Base-by-base conservation (phyloP, 2,797 vertebrate genomes). In the Gallinago nigripennis region DNA sequence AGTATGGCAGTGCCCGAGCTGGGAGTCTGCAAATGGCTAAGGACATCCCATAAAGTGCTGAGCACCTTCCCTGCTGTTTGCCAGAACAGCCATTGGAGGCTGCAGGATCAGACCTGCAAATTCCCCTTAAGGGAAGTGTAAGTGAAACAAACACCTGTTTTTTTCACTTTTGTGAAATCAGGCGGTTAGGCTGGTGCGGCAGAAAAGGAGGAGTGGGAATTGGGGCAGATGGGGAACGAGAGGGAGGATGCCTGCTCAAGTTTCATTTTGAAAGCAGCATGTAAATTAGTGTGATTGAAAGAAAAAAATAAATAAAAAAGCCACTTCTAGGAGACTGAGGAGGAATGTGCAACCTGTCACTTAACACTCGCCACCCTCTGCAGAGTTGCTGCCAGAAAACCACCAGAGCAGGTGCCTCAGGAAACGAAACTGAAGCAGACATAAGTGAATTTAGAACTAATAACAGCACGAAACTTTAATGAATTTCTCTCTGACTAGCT, bases 361-460 rank as follows among this genome's bases (percentile, higher is more conserved):
- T 76, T 88, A 79, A 80, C 37, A 48, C 21, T 90, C 63, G 18
- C 43, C 48, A 91, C 35, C 53, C 64, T 86, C 87, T 48, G 60
- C 58, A 70, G 66, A 16, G 1, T 7, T 88, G 63, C 91, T 92
- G 83, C 80, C 77, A 86, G 87, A 64, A 90, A 94, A 72, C 30
- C 33, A 76, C 69, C 61, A n/a, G 61, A 92, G 94, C 61, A 77
- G 71, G 84, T 85, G 92, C 90, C 84, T 89, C 71, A 1, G 3
- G 88, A 93, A 93, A 93, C 3, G 2, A 94, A 90, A 90, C 60
- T 58, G 56, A 92, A 91, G 83, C 31, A 90, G 78, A 51, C 12
- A 0, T 90, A 96, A 92, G 83, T 73, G 71, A 96, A 92, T 95
- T 95, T 93, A 91, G 93, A 96, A 92, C 78, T 82, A 94, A 61